A percentile compares a stretch with the other conserved stretches of the same genome.
These are phyloP conservation scores for Acanthurus tractus DNA, from an alignment of 2,797 vertebrate genomes.

Conservation along the genomic window DNA sequence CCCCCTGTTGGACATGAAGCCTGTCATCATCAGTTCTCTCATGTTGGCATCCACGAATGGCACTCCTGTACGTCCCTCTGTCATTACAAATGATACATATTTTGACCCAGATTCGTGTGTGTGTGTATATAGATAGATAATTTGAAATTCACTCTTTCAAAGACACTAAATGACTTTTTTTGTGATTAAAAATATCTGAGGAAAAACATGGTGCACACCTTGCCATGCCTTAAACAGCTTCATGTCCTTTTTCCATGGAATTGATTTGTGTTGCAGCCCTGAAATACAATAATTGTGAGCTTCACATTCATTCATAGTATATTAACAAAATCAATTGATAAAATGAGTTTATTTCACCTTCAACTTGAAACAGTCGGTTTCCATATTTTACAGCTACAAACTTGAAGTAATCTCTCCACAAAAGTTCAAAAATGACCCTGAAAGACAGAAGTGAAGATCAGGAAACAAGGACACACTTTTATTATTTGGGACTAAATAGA, in stretches of 20 bases:
- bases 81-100: not conserved
- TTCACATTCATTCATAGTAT: not conserved
- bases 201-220: slow-evolving; percentile 74
- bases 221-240: slow-evolving; percentile 88
- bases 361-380: slow-evolving; percentile 83
- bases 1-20: slow-evolving; percentile 92
- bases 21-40: slow-evolving; percentile 86
- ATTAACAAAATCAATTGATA: not conserved
- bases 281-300: not conserved
- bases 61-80: slow-evolving; percentile 88
- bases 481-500: not conserved
- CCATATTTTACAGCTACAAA: slow-evolving; percentile 88
- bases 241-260: slow-evolving; percentile 88
- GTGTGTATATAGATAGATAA: no score
- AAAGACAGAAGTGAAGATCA: slow-evolving; percentile 2
- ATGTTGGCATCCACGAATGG: slow-evolving; percentile 92
- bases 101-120: not conserved
- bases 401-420: slow-evolving; percentile 90
- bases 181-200: not conserved
- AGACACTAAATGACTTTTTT: not conserved
- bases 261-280: slow-evolving; percentile 89
- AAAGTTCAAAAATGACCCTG: slow-evolving; percentile 91
- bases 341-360: slow-evolving; percentile 73
- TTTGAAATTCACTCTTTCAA: not conserved
- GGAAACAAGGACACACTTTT: not conserved